Evolutionary conservation across 2,888 invertebrate species (phyloP).

Genomic region (Polia nebulosa): DNA sequence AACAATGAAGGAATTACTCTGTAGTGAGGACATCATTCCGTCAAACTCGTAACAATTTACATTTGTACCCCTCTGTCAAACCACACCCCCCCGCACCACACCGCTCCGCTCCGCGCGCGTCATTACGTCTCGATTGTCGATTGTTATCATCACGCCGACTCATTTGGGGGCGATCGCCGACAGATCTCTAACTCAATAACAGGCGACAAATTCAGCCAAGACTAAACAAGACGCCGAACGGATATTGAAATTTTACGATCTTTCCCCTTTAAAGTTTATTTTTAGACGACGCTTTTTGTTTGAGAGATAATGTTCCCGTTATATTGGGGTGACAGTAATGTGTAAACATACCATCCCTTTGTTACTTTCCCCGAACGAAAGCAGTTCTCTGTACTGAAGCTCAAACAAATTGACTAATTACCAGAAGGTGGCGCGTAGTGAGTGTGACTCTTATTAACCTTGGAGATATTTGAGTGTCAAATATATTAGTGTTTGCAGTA

Average conservation of each 20-base stretch:
- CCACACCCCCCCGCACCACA: not conserved
- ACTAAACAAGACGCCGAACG: slow-evolving; percentile 78
- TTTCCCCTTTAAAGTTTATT: slow-evolving; percentile 73
- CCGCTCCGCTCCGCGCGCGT: slow-evolving; percentile 21
- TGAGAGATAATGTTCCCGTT: slow-evolving; percentile 64
- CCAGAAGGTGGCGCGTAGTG: slow-evolving; percentile 17
- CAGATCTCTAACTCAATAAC: slow-evolving; percentile 69
- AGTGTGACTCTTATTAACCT: slow-evolving; percentile 17
- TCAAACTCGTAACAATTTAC: slow-evolving; percentile 63
- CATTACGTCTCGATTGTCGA: slow-evolving; percentile 70
- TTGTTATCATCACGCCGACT: slow-evolving; percentile 70
- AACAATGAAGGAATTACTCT: slow-evolving; percentile 59
- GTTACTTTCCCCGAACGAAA: slow-evolving; percentile 61
- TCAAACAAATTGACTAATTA: slow-evolving; percentile 55
- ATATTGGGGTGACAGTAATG: slow-evolving; percentile 67
- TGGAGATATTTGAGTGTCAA: slow-evolving; percentile 39
- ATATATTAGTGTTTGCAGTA: slow-evolving; percentile 12
- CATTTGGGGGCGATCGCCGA: slow-evolving; percentile 64
- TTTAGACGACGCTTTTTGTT: slow-evolving; percentile 69
- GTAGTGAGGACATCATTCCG: slow-evolving; percentile 57
- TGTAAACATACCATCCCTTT: slow-evolving; percentile 64
- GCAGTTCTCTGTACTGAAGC: slow-evolving; percentile 47
- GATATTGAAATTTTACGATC: slow-evolving; percentile 82
- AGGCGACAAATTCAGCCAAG: slow-evolving; percentile 78
- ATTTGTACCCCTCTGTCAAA: slow-evolving; percentile 33